Conservation (phyloP, 2,113 vertebrate genomes). For the Hystrix brachyura region DNA sequence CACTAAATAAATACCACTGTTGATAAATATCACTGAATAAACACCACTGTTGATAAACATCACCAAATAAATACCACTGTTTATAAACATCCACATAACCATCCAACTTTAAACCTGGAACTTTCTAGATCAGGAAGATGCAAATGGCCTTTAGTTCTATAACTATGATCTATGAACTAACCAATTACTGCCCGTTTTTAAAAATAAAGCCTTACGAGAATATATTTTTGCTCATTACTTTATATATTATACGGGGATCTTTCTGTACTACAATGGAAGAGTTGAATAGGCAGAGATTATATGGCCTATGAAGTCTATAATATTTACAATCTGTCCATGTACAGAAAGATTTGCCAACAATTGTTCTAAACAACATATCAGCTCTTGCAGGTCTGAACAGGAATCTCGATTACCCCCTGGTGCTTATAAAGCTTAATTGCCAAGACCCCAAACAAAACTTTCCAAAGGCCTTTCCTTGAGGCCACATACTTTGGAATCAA, state of each 20-base stretch:
- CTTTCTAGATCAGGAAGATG: not conserved
- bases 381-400: not conserved
- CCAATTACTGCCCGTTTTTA: not conserved
- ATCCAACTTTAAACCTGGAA: not conserved
- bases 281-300: not conserved
- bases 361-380: conserved; percentile 2
- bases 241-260: not conserved
- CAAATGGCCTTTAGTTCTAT: not conserved
- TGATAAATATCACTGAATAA: conserved; percentile 22
- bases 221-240: not conserved
- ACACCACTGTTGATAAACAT: not conserved
- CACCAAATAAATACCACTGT: not conserved
- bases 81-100: not conserved
- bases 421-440: conserved; percentile 12
- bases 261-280: not conserved
- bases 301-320: not conserved
- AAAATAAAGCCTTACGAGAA: conserved; percentile 30
- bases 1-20: not conserved
- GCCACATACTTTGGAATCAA: conserved; percentile 18
- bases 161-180: not conserved
- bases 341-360: not conserved
- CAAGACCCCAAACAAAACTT: conserved; percentile 35
- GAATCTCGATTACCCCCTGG: not conserved
- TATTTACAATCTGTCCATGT: conserved; percentile 11
- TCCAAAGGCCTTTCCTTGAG: not conserved